Base-by-base conservation (phyloP, 2,888 invertebrate genomes). In the Ichneumon xanthorius region DNA sequence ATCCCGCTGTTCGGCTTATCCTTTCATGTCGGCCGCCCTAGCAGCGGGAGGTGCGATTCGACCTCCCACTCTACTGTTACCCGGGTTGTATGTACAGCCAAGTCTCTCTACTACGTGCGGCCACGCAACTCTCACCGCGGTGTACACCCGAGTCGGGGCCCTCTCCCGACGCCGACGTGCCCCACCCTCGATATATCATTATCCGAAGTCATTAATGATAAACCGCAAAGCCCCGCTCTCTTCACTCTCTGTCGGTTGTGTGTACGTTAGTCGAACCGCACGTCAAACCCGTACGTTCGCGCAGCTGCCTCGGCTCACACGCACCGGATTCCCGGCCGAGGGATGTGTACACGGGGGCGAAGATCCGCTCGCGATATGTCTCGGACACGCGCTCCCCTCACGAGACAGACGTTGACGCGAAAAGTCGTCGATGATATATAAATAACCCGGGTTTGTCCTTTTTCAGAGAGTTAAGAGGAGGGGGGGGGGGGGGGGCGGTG, bases 11-110 rank as follows among this genome's bases (percentile, higher is more conserved):
- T 92, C 89, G 89, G 88, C 89, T 90, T 84, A 90, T 88, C 89
- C 92, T 93, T 93, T 93, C 92, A 93, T 90, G 93, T 93, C 88
- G 89, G 86, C 93, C 93, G 93, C 91, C 91, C 80, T 89, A 91
- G 90, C 93, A 91, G 92, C 92, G 88, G 92, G 92, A 92, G 92
- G 92, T 90, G 90, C 89, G 89, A 88, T 88, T 86, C 86, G 87
- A 81, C 81, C 76, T 81, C 81, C 81, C 81, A 81, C 81, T 81
- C 81, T 81, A 63, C 76, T 19, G 37, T 48, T 50, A 22, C 37
- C 61, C 45, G 45, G 45, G 67, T 76, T 81, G 55, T 78, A 65
- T 73, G 78, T 79, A 78, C 76, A 76, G 50, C 58, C 33, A 50
- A 55, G 71, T 70, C 48, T 70, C 48, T 77, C 40, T 22, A 33